Evolutionary conservation across 2,113 vertebrate species (phyloP).

Genomic region (Triplophysa tibetana): DNA sequence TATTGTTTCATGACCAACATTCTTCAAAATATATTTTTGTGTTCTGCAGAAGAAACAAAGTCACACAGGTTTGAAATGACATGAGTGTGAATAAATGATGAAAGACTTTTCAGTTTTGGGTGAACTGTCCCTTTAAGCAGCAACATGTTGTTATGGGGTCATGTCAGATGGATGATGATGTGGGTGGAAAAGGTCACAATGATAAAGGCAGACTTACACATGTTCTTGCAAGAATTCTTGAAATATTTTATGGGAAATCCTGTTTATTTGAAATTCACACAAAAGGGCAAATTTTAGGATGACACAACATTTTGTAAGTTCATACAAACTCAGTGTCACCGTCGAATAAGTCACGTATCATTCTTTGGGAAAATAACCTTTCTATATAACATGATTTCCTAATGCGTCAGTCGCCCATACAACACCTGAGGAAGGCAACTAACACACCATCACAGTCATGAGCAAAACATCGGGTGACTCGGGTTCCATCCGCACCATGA

Average conservation of each 20-base stretch:
- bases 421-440: not conserved
- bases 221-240: not conserved
- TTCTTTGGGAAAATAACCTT: too few species aligned
- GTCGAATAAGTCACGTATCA: too few species aligned
- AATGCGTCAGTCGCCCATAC: not conserved
- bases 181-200: not conserved
- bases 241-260: not conserved
- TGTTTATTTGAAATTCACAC: not conserved
- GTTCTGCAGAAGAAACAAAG: too few species aligned
- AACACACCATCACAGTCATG: conserved; percentile 9
- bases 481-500: not conserved
- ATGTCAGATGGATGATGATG: not conserved
- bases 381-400: too few species aligned
- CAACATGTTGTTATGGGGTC: not conserved
- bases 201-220: not conserved
- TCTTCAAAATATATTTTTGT: too few species aligned
- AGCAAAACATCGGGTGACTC: conserved; percentile 10
- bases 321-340: not conserved
- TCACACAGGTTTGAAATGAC: too few species aligned
- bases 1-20: too few species aligned
- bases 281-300: not conserved
- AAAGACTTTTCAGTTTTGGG: too few species aligned
- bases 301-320: not conserved
- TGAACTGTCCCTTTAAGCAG: not conserved
- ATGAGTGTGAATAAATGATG: too few species aligned